Percentiles rank a stretch among this genome's conserved stretches.
These are phyloP conservation scores for Periophthalmus modestus DNA, from an alignment of 2,113 vertebrate species.

Conservation along the genomic window DNA sequence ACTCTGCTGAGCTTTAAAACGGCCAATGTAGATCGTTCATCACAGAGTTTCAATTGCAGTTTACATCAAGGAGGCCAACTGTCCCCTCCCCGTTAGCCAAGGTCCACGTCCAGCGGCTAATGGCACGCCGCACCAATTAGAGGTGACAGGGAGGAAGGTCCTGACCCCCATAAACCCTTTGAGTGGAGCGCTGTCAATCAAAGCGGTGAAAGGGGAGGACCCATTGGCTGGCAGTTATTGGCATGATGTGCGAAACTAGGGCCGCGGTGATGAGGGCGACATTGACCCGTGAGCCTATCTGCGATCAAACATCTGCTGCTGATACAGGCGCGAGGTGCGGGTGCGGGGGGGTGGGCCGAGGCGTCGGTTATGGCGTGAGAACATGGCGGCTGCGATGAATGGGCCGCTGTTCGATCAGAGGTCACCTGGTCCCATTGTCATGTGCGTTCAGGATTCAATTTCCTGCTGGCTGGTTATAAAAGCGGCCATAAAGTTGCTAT, in stretches of 20 bases:
- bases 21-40: conserved; percentile 29
- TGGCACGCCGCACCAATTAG: conserved; percentile 62
- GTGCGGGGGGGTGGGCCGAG: conserved; percentile 23
- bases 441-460: conserved; percentile 54
- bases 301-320: conserved; percentile 72
- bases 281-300: conserved; percentile 69
- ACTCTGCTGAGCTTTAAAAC: conserved; percentile 8
- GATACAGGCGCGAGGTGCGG: conserved; percentile 35
- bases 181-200: conserved; percentile 69
- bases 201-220: conserved; percentile 48
- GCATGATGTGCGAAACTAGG: conserved; percentile 49
- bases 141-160: conserved; percentile 65
- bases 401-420: conserved; percentile 55
- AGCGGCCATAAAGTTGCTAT: background rate
- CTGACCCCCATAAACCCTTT: conserved; percentile 71
- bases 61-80: conserved; percentile 34
- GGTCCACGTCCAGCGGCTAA: conserved; percentile 58
- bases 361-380: conserved; percentile 53
- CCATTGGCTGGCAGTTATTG: conserved; percentile 59
- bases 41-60: conserved; percentile 44
- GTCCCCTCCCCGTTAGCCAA: conserved; percentile 46
- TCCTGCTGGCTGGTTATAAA: conserved; percentile 45
- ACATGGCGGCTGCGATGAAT: conserved; percentile 37
- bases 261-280: conserved; percentile 54
- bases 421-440: conserved; percentile 65